Evolutionary conservation across 2,113 vertebrate species (phyloP).

Genomic region (Zosterops pallidus): DNA sequence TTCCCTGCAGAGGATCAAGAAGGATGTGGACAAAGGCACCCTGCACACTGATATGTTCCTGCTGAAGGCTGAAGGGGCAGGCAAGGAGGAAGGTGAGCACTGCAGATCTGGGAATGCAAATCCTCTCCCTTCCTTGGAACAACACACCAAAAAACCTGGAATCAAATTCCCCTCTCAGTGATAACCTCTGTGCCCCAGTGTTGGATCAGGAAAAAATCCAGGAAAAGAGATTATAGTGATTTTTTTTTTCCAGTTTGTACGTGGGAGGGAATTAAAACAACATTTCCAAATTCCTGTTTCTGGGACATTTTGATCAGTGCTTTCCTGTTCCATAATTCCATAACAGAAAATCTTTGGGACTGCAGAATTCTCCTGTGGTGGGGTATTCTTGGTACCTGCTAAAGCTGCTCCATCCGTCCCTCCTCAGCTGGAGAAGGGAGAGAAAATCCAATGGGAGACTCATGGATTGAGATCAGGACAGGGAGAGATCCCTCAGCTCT

Average conservation of each 20-base stretch:
- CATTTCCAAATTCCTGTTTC: background rate
- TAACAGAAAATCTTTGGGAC: background rate
- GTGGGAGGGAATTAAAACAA: slow-evolving; percentile 18
- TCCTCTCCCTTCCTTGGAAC: background rate
- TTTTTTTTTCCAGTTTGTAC: background rate
- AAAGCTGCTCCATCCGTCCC: background rate
- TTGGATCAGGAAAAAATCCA: background rate
- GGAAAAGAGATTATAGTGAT: background rate
- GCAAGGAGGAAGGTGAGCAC: slow-evolving; percentile 78
- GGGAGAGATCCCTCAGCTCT: background rate
- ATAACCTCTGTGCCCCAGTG: background rate
- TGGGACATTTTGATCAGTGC: background rate
- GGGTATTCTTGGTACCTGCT: background rate
- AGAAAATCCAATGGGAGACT: background rate
- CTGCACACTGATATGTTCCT: slow-evolving; percentile 93
- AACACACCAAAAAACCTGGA: background rate
- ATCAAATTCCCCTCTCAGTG: background rate
- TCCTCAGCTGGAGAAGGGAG: background rate
- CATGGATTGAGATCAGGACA: background rate
- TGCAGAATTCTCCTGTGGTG: background rate
- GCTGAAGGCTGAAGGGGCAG: slow-evolving; percentile 81
- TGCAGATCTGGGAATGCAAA: background rate
- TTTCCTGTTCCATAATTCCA: background rate
- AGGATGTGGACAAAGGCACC: slow-evolving; percentile 92
- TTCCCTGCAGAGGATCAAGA: slow-evolving; percentile 85